phyloP scores from a whole-genome alignment of 2,113 vertebrate species.

The Mobula hypostoma region DNA sequence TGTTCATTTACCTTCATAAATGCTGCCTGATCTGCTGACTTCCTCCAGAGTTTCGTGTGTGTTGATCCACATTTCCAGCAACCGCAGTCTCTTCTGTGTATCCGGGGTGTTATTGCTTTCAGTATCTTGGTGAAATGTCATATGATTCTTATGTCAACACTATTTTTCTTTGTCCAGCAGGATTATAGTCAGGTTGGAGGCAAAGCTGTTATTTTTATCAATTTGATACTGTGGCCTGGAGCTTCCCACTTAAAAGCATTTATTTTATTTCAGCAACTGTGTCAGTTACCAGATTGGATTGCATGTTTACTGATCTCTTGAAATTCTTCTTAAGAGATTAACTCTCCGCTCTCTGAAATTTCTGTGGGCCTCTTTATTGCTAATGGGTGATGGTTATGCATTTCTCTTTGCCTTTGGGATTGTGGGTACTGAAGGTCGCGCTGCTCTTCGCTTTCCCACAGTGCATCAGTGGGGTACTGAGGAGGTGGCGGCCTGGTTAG shows the following conservation, averaged over 20 bases:
- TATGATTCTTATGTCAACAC: no score
- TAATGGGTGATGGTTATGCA: conserved; percentile 30
- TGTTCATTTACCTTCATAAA: no score
- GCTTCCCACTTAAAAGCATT: not conserved
- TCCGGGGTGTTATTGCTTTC: not conserved
- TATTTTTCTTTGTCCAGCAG: not conserved
- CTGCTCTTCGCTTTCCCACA: conserved; percentile 69
- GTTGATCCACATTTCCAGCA: no score
- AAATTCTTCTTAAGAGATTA: conserved; percentile 2
- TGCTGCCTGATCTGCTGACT: no score
- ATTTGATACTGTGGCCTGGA: conserved; percentile 3
- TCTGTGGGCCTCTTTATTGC: conserved; percentile 34
- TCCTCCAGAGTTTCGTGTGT: no score
- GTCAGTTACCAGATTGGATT: not conserved
- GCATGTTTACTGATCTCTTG: not conserved
- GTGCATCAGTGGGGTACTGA: conserved; percentile 94
- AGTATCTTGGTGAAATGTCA: not conserved
- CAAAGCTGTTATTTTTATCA: not conserved
- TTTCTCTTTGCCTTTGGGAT: conserved; percentile 48
- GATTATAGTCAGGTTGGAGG: not conserved
- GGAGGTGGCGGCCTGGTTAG: conserved; percentile 93
- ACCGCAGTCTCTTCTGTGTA: no score
- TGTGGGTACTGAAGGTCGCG: conserved; percentile 60
- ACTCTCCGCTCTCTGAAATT: conserved; percentile 24
- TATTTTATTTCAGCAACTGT: conserved; percentile 25